Percentiles rank a stretch among this genome's conserved stretches.
Conservation (phyloP, 1,140 invertebrate genomes). For the Dendrolimus punctatus region DNA sequence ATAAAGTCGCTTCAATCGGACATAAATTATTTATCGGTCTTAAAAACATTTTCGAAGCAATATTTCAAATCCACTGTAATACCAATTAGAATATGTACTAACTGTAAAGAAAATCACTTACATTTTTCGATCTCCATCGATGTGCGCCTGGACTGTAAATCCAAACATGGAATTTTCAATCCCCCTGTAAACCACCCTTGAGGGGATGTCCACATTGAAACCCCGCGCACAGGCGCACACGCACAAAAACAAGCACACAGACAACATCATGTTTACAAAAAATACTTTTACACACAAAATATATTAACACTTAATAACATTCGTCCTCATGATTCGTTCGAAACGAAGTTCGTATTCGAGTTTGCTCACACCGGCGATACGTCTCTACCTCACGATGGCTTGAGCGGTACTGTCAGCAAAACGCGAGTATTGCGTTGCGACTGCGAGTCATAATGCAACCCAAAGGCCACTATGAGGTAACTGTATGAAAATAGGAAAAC, state of each 20-base stretch:
- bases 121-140: conserved; percentile 55
- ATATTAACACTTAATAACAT: conserved; percentile 40
- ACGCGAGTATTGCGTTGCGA: neutral
- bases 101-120: conserved; percentile 33
- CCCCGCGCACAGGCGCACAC: conserved; percentile 38
- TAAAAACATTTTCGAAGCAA: too few species aligned
- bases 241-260: conserved; percentile 48
- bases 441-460: conserved; percentile 5
- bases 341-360: conserved; percentile 43
- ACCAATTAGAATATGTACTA: neutral
- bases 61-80: neutral
- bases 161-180: conserved; percentile 62
- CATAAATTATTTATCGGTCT: too few species aligned
- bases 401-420: conserved; percentile 28
- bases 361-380: conserved; percentile 19
- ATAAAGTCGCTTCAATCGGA: too few species aligned
- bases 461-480: conserved; percentile 41
- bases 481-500: conserved; percentile 40
- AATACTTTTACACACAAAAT: conserved; percentile 22
- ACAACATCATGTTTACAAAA: conserved; percentile 46
- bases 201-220: conserved; percentile 65
- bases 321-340: conserved; percentile 64
- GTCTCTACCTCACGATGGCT: conserved; percentile 22
- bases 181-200: conserved; percentile 58
- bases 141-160: conserved; percentile 59